These are phyloP conservation scores for Phrynocephalus forsythii DNA, from an alignment of 2,797 vertebrate genomes.

Conservation along the genomic window DNA sequence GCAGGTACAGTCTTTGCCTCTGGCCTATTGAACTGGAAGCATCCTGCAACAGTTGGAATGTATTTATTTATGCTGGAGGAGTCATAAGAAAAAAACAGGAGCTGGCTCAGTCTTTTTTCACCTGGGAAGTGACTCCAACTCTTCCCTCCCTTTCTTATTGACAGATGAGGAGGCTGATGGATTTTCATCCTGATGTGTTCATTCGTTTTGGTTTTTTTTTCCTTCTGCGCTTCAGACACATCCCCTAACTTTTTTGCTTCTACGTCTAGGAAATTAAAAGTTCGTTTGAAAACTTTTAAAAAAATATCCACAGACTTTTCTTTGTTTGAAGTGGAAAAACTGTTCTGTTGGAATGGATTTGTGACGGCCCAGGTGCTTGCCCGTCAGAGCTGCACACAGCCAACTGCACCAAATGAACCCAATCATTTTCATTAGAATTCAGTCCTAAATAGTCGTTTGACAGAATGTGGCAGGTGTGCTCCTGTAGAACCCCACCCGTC, in stretches of 20 bases:
- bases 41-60: background rate
- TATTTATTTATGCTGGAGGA: background rate
- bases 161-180: background rate
- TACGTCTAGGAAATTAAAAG: background rate
- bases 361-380: background rate
- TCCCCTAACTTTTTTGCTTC: background rate
- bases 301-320: background rate
- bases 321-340: background rate
- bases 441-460: background rate
- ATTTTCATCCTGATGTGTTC: background rate
- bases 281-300: background rate
- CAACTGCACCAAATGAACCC: background rate
- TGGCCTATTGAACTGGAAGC: background rate
- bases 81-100: background rate
- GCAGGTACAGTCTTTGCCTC: background rate
- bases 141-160: background rate
- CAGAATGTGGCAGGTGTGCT: background rate
- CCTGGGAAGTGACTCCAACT: background rate
- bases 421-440: background rate
- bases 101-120: background rate
- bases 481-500: no score
- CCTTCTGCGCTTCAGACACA: background rate
- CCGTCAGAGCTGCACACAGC: background rate
- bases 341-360: background rate
- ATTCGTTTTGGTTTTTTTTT: background rate